These are phyloP conservation scores for Drosophila setosimentum DNA, from an alignment of 2,888 invertebrate genomes.

Conservation along the genomic window DNA sequence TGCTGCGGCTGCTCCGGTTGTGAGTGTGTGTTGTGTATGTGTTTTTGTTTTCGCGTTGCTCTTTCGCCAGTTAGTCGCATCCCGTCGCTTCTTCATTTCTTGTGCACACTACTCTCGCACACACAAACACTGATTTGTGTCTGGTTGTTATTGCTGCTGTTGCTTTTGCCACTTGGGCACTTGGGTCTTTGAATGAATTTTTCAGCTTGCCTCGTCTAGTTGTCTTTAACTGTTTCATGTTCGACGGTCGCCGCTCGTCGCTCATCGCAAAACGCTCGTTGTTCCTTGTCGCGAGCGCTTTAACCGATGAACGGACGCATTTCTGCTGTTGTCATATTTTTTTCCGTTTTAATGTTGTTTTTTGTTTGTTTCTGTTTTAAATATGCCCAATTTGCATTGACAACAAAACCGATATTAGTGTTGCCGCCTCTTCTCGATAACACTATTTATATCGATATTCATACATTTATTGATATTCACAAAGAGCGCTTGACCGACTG, in stretches of 20 bases:
- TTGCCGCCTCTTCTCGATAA: slow-evolving; percentile 33
- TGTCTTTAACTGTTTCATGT: slow-evolving; percentile 81
- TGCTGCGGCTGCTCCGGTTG: slow-evolving; percentile 34
- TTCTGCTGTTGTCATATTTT: slow-evolving; percentile 24
- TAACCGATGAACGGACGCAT: slow-evolving; percentile 35
- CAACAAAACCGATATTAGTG: slow-evolving; percentile 7
- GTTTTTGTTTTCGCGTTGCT: slow-evolving; percentile 74
- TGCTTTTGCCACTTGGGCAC: slow-evolving; percentile 59
- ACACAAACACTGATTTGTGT: slow-evolving; percentile 59
- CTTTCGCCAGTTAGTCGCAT: slow-evolving; percentile 63
- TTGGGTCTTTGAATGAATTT: slow-evolving; percentile 83
- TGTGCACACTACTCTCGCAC: slow-evolving; percentile 56
- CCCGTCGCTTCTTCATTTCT: slow-evolving; percentile 72
- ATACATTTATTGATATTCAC: slow-evolving; percentile 24
- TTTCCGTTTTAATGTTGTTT: slow-evolving; percentile 16
- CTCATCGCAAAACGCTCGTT: slow-evolving; percentile 36
- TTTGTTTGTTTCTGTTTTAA: neutral
- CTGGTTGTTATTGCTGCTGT: slow-evolving; percentile 54
- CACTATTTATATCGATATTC: slow-evolving; percentile 24
- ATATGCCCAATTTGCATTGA: slow-evolving; percentile 21
- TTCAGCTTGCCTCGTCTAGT: slow-evolving; percentile 81
- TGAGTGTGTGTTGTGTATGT: slow-evolving; percentile 25
- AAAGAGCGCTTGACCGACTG: slow-evolving; percentile 25
- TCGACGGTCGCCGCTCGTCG: slow-evolving; percentile 56
- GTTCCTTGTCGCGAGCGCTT: slow-evolving; percentile 38